Conservation (phyloP, 1,140 invertebrate genomes). For the Drosophila yakuba region DNA sequence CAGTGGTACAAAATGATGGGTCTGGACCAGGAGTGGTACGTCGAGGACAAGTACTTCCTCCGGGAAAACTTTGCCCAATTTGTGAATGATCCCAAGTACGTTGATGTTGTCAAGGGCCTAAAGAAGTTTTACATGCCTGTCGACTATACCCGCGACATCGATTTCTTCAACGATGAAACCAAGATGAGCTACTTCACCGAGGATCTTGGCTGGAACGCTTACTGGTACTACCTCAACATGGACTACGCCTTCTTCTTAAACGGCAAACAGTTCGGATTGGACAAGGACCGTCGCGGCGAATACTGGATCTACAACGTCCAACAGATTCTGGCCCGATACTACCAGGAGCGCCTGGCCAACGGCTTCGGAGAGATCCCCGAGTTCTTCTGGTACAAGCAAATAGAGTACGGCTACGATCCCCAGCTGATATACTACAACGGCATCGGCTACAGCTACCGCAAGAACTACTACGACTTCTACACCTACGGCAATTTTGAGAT, state of each 20-base stretch:
- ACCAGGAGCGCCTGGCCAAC: slow-evolving; percentile 89
- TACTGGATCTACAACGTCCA: slow-evolving; percentile 87
- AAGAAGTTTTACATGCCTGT: slow-evolving; percentile 75
- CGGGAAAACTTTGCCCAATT: slow-evolving; percentile 58
- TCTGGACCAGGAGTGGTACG: slow-evolving; percentile 69
- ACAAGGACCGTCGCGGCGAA: slow-evolving; percentile 87
- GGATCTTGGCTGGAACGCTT: slow-evolving; percentile 88
- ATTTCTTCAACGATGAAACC: slow-evolving; percentile 87
- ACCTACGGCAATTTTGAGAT: slow-evolving; percentile 72
- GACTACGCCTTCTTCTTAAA: slow-evolving; percentile 86
- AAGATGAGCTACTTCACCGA: slow-evolving; percentile 90
- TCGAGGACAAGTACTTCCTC: slow-evolving; percentile 66
- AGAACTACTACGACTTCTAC: slow-evolving; percentile 75
- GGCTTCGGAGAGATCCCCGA: slow-evolving; percentile 87
- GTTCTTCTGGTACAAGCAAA: slow-evolving; percentile 86
- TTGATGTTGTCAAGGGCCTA: slow-evolving; percentile 47
- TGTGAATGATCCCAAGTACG: slow-evolving; percentile 52
- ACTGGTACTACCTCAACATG: slow-evolving; percentile 87
- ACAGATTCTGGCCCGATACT: slow-evolving; percentile 88
- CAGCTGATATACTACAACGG: slow-evolving; percentile 89
- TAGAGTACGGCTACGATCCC: slow-evolving; percentile 88
- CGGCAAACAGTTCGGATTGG: slow-evolving; percentile 85
- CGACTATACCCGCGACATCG: slow-evolving; percentile 87
- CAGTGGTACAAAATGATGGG: slow-evolving; percentile 84
- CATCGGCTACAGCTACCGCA: slow-evolving; percentile 87